A percentile compares a stretch with the other conserved stretches of the same genome.
These are phyloP conservation scores for Cromileptes altivelis DNA, from an alignment of 2,113 vertebrate genomes.

Conservation along the genomic window DNA sequence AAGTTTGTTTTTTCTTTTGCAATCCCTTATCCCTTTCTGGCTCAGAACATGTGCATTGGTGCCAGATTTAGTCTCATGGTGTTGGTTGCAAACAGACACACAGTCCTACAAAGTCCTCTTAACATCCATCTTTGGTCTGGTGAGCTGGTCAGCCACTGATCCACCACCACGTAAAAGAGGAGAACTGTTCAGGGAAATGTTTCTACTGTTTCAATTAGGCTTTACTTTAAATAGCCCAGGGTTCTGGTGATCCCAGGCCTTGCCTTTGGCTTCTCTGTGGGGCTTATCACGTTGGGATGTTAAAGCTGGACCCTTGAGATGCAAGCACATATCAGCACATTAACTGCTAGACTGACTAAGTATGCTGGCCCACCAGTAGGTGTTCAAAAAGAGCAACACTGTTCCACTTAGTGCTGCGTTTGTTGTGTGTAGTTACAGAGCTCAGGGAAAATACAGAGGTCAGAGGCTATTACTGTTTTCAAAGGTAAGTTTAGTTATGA, in stretches of 20 bases:
- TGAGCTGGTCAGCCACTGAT: conserved; percentile 30
- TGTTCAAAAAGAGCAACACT: neutral
- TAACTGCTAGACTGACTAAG: conserved; percentile 41
- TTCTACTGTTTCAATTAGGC: conserved; percentile 70
- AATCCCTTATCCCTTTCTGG: neutral
- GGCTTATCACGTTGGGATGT: conserved; percentile 66
- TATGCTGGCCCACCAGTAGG: neutral
- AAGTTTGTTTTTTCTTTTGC: conserved; percentile 4
- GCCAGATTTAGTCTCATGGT: neutral
- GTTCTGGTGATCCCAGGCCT: conserved; percentile 57
- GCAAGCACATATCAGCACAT: conserved; percentile 60
- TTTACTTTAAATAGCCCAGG: conserved; percentile 76
- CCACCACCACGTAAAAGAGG: conserved; percentile 21
- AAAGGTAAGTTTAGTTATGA: neutral
- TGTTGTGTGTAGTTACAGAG: neutral
- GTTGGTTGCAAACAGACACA: neutral
- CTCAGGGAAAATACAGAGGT: neutral
- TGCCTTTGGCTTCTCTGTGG: conserved; percentile 51
- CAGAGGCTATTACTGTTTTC: neutral
- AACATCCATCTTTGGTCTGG: conserved; percentile 30
- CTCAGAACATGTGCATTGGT: neutral
- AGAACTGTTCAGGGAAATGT: conserved; percentile 64
- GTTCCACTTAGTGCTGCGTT: neutral
- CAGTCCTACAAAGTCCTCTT: conserved; percentile 1
- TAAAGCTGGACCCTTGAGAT: conserved; percentile 70